Conservation (phyloP, 2,113 vertebrate species). For the Barbus barbus region DNA sequence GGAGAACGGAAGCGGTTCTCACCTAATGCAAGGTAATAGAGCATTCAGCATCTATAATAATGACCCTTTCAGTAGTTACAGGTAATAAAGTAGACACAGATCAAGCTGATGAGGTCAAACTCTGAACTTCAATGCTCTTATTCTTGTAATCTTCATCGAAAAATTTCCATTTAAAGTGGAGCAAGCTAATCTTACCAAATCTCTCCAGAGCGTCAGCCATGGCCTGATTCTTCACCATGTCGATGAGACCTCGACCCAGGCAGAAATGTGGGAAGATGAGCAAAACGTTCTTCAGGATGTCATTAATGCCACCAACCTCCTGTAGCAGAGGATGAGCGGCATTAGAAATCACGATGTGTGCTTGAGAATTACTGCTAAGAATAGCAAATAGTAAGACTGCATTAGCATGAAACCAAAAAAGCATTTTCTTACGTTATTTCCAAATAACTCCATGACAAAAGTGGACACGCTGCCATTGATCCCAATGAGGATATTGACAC, state of each 20-base stretch:
- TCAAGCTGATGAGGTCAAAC: no score
- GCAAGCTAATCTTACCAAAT: constrained; percentile 81
- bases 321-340: constrained; percentile 58
- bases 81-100: no score
- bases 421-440: constrained; percentile 81
- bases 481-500: constrained; percentile 95
- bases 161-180: no score
- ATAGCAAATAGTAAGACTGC: not conserved
- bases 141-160: no score
- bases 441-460: constrained; percentile 96
- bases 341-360: not conserved
- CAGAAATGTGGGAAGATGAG: constrained; percentile 98
- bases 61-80: not conserved
- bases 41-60: not conserved
- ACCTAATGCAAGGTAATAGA: constrained; percentile 75
- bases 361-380: not conserved
- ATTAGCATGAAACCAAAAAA: not conserved
- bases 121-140: no score
- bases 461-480: constrained; percentile 97
- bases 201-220: constrained; percentile 96
- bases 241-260: constrained; percentile 92
- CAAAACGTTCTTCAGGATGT: constrained; percentile 94
- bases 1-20: constrained; percentile 92
- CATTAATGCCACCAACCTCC: constrained; percentile 94
- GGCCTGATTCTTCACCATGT: constrained; percentile 99